These are phyloP conservation scores for Podarcis muralis DNA, from an alignment of 2,113 vertebrate species.

Conservation along the genomic window DNA sequence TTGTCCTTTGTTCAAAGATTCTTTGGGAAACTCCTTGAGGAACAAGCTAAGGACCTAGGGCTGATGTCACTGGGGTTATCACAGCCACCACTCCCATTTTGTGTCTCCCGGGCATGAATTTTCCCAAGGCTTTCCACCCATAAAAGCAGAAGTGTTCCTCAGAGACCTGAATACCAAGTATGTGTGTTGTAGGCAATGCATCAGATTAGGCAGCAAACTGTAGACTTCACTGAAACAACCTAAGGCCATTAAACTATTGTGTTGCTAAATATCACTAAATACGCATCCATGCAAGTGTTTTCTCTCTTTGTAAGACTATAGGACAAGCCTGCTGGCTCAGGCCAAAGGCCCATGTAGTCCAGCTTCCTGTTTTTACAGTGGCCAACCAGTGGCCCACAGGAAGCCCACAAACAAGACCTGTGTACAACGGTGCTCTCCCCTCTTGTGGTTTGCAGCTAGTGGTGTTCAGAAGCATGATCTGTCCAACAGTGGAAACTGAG, in stretches of 20 bases:
- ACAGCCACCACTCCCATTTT: neutral
- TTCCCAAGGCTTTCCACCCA: neutral
- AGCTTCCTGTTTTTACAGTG: no score
- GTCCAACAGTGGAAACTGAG: no score
- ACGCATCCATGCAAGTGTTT: conserved; percentile 51
- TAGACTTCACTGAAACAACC: conserved; percentile 10
- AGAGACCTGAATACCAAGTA: neutral
- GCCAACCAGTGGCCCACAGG: no score
- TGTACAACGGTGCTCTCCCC: no score
- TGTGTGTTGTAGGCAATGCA: no score
- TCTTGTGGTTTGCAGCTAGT: no score
- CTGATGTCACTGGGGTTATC: neutral
- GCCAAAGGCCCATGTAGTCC: no score
- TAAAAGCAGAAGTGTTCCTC: neutral
- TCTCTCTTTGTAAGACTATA: conserved; percentile 15
- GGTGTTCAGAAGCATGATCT: no score
- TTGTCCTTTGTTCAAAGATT: neutral
- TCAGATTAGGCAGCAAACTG: neutral
- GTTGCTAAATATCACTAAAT: conserved; percentile 38
- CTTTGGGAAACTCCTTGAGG: neutral
- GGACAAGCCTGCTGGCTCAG: no score
- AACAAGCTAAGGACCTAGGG: neutral
- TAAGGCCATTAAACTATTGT: conserved; percentile 16
- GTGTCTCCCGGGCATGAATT: neutral
- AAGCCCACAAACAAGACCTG: no score